Evolutionary conservation across 2,888 invertebrate genomes (phyloP).

Genomic region (Oasisia sp.): DNA sequence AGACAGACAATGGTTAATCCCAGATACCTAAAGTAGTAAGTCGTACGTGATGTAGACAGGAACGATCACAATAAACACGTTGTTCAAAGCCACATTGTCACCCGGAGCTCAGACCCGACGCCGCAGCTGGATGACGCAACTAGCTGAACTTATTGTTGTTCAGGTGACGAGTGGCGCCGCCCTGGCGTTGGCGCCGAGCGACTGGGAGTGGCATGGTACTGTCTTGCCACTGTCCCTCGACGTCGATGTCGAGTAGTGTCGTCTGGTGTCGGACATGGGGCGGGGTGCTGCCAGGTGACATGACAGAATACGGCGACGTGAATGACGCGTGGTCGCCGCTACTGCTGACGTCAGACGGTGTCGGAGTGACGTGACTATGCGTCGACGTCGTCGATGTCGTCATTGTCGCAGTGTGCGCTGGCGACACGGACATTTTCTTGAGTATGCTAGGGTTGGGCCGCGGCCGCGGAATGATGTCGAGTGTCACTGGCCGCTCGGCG

Average conservation of each 20-base stretch:
- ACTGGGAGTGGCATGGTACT: constrained; percentile 54
- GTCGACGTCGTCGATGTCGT: constrained; percentile 35
- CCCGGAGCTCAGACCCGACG: background rate
- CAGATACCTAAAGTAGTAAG: background rate
- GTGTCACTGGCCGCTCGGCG: constrained; percentile 73
- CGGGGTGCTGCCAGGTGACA: constrained; percentile 65
- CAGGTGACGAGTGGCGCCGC: background rate
- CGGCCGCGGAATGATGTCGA: constrained; percentile 74
- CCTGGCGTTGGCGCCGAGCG: background rate
- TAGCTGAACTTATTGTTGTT: background rate
- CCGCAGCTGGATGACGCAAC: background rate
- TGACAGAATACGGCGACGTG: constrained; percentile 68
- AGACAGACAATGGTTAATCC: background rate
- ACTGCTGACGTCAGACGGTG: constrained; percentile 49
- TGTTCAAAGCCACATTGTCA: background rate
- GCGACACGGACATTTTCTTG: constrained; percentile 35
- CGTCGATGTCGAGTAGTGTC: constrained; percentile 63
- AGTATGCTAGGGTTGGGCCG: constrained; percentile 42
- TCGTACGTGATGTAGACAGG: background rate
- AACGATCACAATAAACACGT: background rate
- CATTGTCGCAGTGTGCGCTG: constrained; percentile 36
- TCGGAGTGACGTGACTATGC: constrained; percentile 37
- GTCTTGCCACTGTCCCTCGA: constrained; percentile 63
- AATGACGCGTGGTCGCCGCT: constrained; percentile 74
- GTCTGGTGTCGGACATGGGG: constrained; percentile 60